Conservation (phyloP, 2,888 invertebrate species). For the Acrobasis repandana region DNA sequence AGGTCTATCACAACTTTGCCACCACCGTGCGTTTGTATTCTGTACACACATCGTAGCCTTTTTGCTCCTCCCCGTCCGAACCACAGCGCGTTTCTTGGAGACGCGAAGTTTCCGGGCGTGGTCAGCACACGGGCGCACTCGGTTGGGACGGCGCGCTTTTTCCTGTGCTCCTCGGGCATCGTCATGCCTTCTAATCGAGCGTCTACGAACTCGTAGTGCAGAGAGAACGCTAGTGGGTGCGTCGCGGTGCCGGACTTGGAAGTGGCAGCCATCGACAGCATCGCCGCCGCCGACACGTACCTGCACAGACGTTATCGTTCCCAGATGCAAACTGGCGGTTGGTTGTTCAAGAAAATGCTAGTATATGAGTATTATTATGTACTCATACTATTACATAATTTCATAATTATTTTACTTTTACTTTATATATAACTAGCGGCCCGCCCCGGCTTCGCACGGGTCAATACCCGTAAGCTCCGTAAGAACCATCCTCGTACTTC, state of each 20-base stretch:
- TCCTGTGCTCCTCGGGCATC: slow-evolving; percentile 71
- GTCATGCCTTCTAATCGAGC: slow-evolving; percentile 88
- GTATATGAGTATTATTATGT: no score
- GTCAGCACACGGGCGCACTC: slow-evolving; percentile 63
- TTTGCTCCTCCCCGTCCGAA: slow-evolving; percentile 92
- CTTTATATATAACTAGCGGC: no score
- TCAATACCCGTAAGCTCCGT: no score
- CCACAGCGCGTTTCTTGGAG: slow-evolving; percentile 91
- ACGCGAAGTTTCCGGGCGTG: slow-evolving; percentile 84
- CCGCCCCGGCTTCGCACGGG: no score
- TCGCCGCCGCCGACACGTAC: slow-evolving; percentile 83
- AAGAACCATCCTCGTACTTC: no score
- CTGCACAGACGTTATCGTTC: neutral
- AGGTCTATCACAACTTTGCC: slow-evolving; percentile 86
- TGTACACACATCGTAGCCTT: slow-evolving; percentile 89
- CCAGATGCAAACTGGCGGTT: neutral
- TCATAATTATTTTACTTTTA: no score
- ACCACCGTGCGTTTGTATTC: slow-evolving; percentile 85
- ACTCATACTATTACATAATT: no score
- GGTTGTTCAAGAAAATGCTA: neutral
- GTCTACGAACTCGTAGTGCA: slow-evolving; percentile 93
- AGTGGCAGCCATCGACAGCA: slow-evolving; percentile 69
- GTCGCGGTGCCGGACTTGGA: slow-evolving; percentile 89
- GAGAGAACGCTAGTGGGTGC: slow-evolving; percentile 87
- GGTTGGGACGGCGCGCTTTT: slow-evolving; percentile 56